Base-by-base conservation (phyloP, 2,888 invertebrate species). In the Lutraria lutraria region DNA sequence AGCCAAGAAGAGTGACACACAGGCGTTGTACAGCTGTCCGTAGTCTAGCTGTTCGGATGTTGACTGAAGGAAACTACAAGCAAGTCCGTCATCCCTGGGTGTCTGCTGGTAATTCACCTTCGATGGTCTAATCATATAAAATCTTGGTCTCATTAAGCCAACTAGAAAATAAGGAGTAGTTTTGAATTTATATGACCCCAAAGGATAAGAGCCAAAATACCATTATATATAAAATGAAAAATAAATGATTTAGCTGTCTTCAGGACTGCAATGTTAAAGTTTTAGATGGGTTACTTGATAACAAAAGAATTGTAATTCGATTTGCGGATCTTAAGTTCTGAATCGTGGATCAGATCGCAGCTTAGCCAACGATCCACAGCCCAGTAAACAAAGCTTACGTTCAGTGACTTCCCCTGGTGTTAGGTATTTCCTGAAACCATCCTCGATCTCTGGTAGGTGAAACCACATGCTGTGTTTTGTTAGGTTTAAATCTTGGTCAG, bases 41-140 rank as follows among this genome's bases (percentile, higher is more conserved):
- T 99, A 99, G 95, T 98, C 98, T 85, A 99, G 97, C 97, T 98
- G 98, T 96, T 99, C 99, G 0, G 98, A 98, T 0, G 98, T 99
- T 84, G 99, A 99, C 90, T 99, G 97, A 89, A 99, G 98, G 96
- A 99, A 99, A 97, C 99, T 99, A 97, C 98, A 98, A 1, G 99
- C 99, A 94, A 97, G 95, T 52, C 97, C 97, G 97, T 99, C 99
- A 88, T 99, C 97, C 96, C 99, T 99, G 0, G 99, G 99, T 80
- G 98, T 98, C 95, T 99, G 99, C 97, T 96, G 96, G 63, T 92
- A 95, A 96, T 97, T 98, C 89, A 97, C 97, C 94, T 99, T 99
- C 12, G 98, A 97, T 86, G 98, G 98, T 19, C 98, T 98, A 52
- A 99, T 97, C 34, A 98, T 98, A 96, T 99, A 99, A 97, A 99